Conservation (phyloP, 1,140 invertebrate species). For the Lepidotrigona ventralis region DNA sequence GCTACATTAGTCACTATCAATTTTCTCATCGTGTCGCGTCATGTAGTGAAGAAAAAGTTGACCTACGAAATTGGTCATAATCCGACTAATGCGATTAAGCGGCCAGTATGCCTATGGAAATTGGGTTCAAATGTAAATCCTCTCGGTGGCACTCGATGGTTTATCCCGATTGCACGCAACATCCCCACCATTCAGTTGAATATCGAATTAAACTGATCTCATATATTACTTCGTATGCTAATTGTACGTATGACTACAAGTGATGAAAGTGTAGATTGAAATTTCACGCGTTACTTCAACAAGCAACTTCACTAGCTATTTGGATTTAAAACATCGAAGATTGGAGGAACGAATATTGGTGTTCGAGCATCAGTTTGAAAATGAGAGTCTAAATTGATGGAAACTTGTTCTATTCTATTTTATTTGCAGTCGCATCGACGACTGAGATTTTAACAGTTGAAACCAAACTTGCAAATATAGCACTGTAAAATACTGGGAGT, state of each 20-base stretch:
- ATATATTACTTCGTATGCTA: conserved; percentile 27
- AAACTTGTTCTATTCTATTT: no score
- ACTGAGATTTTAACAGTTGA: no score
- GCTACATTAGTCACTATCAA: background rate
- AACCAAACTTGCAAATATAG: no score
- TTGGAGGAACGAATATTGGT: background rate
- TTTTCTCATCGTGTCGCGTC: background rate
- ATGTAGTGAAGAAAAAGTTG: background rate
- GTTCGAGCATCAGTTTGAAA: background rate
- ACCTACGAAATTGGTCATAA: conserved; percentile 18
- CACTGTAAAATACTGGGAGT: no score
- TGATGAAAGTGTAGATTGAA: conserved; percentile 22
- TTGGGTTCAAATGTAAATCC: conserved; percentile 31
- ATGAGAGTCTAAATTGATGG: background rate
- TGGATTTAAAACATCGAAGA: background rate
- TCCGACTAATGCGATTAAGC: background rate
- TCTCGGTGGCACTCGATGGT: background rate
- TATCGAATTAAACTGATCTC: conserved; percentile 34
- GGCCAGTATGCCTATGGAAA: background rate
- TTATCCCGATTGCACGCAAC: conserved; percentile 30
- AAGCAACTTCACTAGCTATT: no score
- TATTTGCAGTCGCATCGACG: no score
- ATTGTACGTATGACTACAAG: background rate
- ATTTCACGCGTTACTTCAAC: background rate
- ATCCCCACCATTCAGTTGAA: conserved; percentile 9